Evolutionary conservation across 92 coral and sea anemone species (phyloP).

Genomic region (Phenganax stokvisi): DNA sequence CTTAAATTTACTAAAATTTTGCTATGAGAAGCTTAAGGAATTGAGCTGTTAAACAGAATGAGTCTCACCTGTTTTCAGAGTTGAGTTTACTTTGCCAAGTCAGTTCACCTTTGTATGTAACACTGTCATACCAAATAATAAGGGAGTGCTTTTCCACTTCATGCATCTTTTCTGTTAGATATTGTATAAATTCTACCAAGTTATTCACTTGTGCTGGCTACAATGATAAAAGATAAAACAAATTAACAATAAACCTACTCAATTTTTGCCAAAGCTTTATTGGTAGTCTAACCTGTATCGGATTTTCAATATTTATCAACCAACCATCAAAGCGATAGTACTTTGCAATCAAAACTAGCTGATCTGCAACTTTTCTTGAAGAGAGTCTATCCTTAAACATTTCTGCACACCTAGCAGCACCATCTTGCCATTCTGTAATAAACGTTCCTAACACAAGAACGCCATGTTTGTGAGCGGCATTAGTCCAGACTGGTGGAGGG

Average conservation of each 20-base stretch:
- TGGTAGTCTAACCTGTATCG: constrained; percentile 67
- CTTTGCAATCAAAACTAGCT: constrained; percentile 80
- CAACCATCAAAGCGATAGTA: constrained; percentile 96
- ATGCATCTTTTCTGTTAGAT: constrained; percentile 70
- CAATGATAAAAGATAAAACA: neutral
- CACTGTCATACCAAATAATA: constrained; percentile 97
- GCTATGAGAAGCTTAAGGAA: neutral
- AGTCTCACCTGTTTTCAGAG: constrained; percentile 63
- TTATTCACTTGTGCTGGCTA: constrained; percentile 87
- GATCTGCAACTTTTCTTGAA: constrained; percentile 59
- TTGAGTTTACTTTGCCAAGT: constrained; percentile 89
- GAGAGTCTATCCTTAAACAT: constrained; percentile 62
- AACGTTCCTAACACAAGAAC: constrained; percentile 85
- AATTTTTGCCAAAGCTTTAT: neutral
- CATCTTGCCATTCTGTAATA: constrained; percentile 91
- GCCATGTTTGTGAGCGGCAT: constrained; percentile 95
- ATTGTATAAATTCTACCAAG: constrained; percentile 67
- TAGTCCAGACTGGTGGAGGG: constrained; percentile 97
- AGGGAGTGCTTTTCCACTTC: constrained; percentile 53
- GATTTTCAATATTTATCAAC: constrained; percentile 91
- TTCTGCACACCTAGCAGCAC: constrained; percentile 60
- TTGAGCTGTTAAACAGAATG: neutral
- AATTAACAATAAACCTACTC: neutral
- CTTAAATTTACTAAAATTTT: too few relatives aligned
- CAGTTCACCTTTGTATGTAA: constrained; percentile 83